Evolutionary conservation across 2,113 vertebrate genomes (phyloP), one percentile per base, ranked within the genome.

Genomic region (Trachemys scripta): DNA sequence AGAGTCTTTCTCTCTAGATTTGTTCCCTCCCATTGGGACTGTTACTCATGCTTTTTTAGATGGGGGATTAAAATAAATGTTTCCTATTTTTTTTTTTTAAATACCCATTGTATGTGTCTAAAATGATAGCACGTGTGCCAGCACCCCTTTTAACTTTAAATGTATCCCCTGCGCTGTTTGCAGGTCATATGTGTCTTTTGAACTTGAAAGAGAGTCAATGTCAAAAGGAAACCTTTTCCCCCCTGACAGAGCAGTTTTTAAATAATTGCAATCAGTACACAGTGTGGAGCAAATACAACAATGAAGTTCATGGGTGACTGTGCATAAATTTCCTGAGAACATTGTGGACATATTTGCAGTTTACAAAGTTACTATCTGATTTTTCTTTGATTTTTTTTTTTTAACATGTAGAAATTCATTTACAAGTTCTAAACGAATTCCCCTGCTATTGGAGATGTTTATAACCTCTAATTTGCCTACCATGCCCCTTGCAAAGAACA

Each of bases 181-280:
- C 82, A 95, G 91, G 90, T 78, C 93, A 85, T 80, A 94, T 94
- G 85, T 86, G 87, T 95, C 93, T 88, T 97, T 94, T 96, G 87
- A 93, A 94, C 91, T 75, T 80, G 54, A 79, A 76, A 96, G 91
- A 45, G 50, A 81, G 96, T 84, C 97, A 94, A 80, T 97, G 94
- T 84, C 92, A 95, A 97, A 96, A 95, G 90, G 91, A 94, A 96
- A 92, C 89, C 35, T 92, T 95, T 93, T 83, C 93, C 88, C 94
- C 90, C 80, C 45, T 80, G 3, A 1, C n/a, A 78, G 88, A 93
- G 69, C 87, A 0, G 8, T 83, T 79, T 59, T 84, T 93, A 94
- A 87, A 10, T 96, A 92, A 95, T 86, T 90, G 89, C 94, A 81
- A 75, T 93, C 90, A 90, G 85, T 45, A 9, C 85, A 88, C 89